Evolutionary conservation across 2,797 vertebrate genomes (phyloP), one percentile per base, ranked within the genome.

Genomic region (Chrosomus eos): DNA sequence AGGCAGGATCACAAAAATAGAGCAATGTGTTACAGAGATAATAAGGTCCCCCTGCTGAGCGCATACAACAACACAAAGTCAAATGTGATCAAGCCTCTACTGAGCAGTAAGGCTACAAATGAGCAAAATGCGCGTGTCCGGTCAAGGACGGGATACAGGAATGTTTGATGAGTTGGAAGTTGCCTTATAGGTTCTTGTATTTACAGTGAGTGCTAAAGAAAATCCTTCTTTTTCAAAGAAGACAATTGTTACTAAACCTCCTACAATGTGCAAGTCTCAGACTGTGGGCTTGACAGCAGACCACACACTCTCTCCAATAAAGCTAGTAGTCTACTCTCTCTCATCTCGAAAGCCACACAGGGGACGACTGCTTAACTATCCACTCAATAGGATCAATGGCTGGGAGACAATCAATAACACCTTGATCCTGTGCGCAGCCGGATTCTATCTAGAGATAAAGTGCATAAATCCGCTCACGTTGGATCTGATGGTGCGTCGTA

Each of bases 381-480:
- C 88, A 73, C 94, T 95, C 92, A 91, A 94, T 95, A 92, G 88
- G 87, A 93, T 93, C 87, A 92, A 89, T 90, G 89, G 86, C 91
- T 90, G 90, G 92, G 88, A 91, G 88, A 88, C 85, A 89, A 93
- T 94, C 93, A 92, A 94, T 94, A 90, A 91, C 90, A 88, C 92
- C 87, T 91, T 91, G 90, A 92, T 91, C 91, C 91, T 92, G 92
- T 91, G 90, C 89, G 86, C 89, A 91, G 91, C 83, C 88, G 78
- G 91, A 91, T 91, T 89, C 88, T 87, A 86, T 79, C 89, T 11
- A 43, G 85, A 86, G 88, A 87, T 89, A 87, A 91, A 88, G 80
- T 88, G 89, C 92, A 91, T 90, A 88, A 74, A 55, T 82, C 81
- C 58, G 83, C 88, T 89, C 84, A 73, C 85, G 78, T 58, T 70